These are phyloP conservation scores for Hirundichthys speculiger DNA, from an alignment of 2,113 vertebrate species.

Conservation along the genomic window DNA sequence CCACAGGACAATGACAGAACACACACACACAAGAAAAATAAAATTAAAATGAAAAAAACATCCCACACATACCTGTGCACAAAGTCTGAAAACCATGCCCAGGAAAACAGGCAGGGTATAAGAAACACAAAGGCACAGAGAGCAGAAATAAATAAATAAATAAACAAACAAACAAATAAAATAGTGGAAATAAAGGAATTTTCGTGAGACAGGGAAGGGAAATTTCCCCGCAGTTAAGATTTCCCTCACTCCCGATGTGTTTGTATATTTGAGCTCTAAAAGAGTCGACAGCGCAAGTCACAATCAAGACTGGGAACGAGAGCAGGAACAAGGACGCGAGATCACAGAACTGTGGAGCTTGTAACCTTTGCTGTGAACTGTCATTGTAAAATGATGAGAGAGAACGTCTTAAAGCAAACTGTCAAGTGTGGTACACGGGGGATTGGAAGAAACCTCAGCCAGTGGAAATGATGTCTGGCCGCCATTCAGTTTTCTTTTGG, in stretches of 20 bases:
- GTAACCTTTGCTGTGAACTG: constrained; percentile 50
- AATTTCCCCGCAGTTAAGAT: constrained; percentile 58
- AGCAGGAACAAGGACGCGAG: constrained; percentile 39
- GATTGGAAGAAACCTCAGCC: constrained; percentile 69
- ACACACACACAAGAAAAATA: constrained; percentile 17
- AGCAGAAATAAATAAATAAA: background rate
- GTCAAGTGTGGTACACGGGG: constrained; percentile 51
- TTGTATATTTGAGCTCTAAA: constrained; percentile 69
- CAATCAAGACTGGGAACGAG: constrained; percentile 77
- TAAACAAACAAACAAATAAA: too few species aligned
- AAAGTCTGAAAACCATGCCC: constrained; percentile 58
- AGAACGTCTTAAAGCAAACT: constrained; percentile 47
- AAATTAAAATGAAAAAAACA: background rate
- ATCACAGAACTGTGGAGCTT: constrained; percentile 60
- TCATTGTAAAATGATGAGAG: constrained; percentile 59
- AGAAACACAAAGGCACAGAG: constrained; percentile 23
- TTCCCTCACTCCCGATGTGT: constrained; percentile 66
- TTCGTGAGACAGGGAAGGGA: constrained; percentile 67
- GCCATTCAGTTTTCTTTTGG: constrained; percentile 54
- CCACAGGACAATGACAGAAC: constrained; percentile 31
- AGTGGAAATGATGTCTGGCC: constrained; percentile 68
- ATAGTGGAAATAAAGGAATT: constrained; percentile 25
- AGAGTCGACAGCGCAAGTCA: constrained; percentile 79
- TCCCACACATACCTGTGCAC: constrained; percentile 50
- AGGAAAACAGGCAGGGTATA: constrained; percentile 50